Evolutionary conservation across 2,113 vertebrate genomes (phyloP), one percentile per base, ranked within the genome.

Genomic region (Solea senegalensis): DNA sequence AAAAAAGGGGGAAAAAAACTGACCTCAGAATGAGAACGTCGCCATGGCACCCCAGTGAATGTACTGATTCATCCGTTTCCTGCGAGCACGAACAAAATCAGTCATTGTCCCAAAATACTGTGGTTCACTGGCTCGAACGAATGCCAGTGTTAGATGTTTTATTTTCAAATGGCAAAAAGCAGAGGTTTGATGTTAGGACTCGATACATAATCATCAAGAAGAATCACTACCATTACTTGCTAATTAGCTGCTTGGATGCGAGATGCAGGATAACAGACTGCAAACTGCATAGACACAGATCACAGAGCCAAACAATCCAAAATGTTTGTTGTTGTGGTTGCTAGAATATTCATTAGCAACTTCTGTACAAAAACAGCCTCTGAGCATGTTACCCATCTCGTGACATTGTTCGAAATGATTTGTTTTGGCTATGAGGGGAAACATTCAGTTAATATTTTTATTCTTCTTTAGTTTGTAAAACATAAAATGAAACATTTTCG

Each of bases 291-390:
- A 83, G 84, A 86, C 84, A 82, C 78, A 75, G 71, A 77, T 80
- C 60, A 69, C 73, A 45, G 85, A 77, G 77, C 76, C 79, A 71
- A 80, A 60, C 56, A 66, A 72, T 82, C 55, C 61, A 40, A 52
- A 43, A 75, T 74, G 80, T 40, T 76, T 72, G 69, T 87, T 86
- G 74, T 89, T 85, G 59, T 84, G 72, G 75, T 82, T 89, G 81
- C 81, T 87, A 82, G 80, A 91, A 90, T 88, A 90, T 90, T 91
- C 82, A 89, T 91, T 79, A 83, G 82, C 55, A 61, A 85, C 81
- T 77, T 86, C 75, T 67, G 76, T 79, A 72, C 64, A 65, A 81
- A 82, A 85, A 84, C 81, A 85, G 83, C 86, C 88, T 69, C 67
- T 61, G 76, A 84, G 73, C 88, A 77, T 81, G 72, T 87, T 85